phyloP scores from a whole-genome alignment of 2,888 invertebrate species.

The Parnassius orleans region DNA sequence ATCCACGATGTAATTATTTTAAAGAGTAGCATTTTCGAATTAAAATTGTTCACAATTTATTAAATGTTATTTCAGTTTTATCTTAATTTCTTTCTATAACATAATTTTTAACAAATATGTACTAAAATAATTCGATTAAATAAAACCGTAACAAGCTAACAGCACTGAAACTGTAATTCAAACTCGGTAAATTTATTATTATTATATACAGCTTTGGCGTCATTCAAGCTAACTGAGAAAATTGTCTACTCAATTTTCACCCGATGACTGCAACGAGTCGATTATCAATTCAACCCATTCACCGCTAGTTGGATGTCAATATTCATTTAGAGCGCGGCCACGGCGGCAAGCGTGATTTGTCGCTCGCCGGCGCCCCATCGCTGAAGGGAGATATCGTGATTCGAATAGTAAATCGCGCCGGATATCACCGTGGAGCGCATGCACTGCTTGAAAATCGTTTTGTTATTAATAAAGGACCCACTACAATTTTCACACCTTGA shows the following conservation, averaged over 20 bases:
- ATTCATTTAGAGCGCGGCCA: constrained; percentile 70
- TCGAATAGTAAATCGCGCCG: constrained; percentile 55
- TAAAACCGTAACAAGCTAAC: not conserved
- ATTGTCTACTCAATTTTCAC: constrained; percentile 25
- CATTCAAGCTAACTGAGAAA: constrained; percentile 1
- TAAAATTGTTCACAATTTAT: too few species aligned
- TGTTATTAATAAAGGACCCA: constrained; percentile 48
- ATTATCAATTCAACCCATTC: constrained; percentile 74
- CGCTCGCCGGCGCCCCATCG: constrained; percentile 40
- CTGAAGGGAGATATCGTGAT: constrained; percentile 49
- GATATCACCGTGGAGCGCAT: constrained; percentile 46
- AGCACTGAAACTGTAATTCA: not conserved
- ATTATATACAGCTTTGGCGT: not conserved
- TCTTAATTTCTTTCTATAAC: too few species aligned
- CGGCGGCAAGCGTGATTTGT: constrained; percentile 66
- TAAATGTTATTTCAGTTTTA: too few species aligned
- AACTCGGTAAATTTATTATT: not conserved
- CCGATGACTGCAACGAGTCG: constrained; percentile 37
- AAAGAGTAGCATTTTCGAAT: too few species aligned
- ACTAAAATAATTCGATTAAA: too few species aligned
- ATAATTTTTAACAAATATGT: too few species aligned
- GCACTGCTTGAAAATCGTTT: constrained; percentile 51
- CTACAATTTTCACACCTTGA: too few species aligned
- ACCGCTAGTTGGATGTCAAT: constrained; percentile 72
- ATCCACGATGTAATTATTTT: too few species aligned